phyloP scores from a whole-genome alignment of 1,140 invertebrate genomes.

The Goniozus legneri region DNA sequence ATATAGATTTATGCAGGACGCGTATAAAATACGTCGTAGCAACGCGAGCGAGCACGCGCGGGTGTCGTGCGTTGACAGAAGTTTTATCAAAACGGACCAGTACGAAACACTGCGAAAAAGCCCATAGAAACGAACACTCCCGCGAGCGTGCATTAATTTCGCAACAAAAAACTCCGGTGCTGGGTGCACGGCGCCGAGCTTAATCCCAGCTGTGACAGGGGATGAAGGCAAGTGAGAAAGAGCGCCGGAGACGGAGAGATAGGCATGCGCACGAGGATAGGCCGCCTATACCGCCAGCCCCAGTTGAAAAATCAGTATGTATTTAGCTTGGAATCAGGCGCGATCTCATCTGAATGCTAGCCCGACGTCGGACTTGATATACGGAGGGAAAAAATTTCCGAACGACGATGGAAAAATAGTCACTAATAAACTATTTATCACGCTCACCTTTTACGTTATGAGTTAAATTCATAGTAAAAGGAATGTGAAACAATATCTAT shows the following conservation, averaged over 20 bases:
- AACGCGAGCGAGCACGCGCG: neutral
- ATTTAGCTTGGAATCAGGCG: no score
- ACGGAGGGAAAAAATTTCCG: no score
- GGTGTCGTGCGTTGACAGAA: neutral
- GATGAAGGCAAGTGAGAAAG: neutral
- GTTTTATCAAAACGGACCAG: neutral
- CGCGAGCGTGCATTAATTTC: neutral
- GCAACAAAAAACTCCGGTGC: neutral
- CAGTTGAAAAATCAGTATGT: neutral
- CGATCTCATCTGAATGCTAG: no score
- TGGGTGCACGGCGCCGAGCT: neutral
- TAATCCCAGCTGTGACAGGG: neutral
- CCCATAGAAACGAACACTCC: neutral
- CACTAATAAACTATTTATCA: no score
- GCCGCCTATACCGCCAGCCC: neutral
- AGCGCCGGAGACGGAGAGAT: neutral
- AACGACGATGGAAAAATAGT: no score
- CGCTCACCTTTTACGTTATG: no score
- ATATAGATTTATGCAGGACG: neutral
- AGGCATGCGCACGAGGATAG: neutral
- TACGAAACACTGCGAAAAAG: neutral
- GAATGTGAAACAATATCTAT: no score
- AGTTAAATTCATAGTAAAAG: no score
- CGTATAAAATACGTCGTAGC: neutral
- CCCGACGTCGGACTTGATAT: no score